Evolutionary conservation across 2,113 vertebrate species (phyloP), one percentile per base, ranked within the genome.

Genomic region (Sciurus niger): DNA sequence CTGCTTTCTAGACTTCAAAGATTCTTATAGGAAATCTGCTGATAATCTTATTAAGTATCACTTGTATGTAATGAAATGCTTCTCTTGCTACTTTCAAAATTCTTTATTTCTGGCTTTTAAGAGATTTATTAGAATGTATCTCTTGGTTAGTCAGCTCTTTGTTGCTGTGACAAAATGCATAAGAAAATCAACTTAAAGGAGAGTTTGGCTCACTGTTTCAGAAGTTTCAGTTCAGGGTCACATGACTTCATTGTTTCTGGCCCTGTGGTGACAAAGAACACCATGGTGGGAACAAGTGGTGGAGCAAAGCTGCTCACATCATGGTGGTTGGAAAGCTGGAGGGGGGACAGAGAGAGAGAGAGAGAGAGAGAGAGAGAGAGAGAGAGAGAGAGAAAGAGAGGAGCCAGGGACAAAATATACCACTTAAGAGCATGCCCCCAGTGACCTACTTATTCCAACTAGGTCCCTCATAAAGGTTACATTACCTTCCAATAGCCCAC

Each of bases 1-100:
- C 48, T 84, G 58, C 53, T 32, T 55, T 67, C 30, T 89, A 48
- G 30, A 12, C 24, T 74, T 13, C 55, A 65, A 58, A 89, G 43
- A 37, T 89, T 94, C 68, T 83, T 53, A 83, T 22, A 86, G 76
- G 22, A 94, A 90, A 43, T 55, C 7, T 84, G 48, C 25, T 51
- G 20, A 40, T n/a, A 55, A 67, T 67, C 46, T 46, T 43, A n/a
- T 8, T 83, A 68, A 65, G 3, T 58, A 76, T 67, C 13, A 63
- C 22, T 67, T 89, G 5, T 28, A 65, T 25, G 13, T 37, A 53
- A 53, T 9, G 34, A 67, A 20, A 58, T 84, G 28, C 20, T 83
- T 83, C 48, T 84, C 10, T 68, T 63, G 9, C 25, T 63, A 10
- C 34, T 73, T 87, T 87, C 48, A 58, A 58, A 40, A 43, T 90